Conservation (phyloP, 2,888 invertebrate species). For the Oxytorus armatus region DNA sequence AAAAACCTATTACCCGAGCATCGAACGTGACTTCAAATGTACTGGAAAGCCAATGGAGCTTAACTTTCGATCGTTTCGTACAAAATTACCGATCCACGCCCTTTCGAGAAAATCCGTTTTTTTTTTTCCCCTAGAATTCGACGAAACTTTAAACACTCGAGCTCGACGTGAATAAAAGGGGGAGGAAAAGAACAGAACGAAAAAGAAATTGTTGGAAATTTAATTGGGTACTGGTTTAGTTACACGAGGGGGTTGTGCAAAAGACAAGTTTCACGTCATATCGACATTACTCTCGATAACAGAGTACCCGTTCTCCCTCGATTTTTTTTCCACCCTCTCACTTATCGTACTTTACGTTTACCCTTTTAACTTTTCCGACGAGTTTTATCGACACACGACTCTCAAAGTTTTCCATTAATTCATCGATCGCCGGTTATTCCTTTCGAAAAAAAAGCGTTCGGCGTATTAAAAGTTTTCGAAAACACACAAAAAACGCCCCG, state of each 20-base stretch:
- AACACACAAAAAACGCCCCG: too few relatives aligned
- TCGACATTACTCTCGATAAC: conserved; percentile 57
- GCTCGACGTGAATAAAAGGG: background rate
- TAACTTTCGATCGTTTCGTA: too few relatives aligned
- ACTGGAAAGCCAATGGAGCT: conserved; percentile 55
- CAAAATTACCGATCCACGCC: too few relatives aligned
- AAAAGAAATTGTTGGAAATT: conserved; percentile 29
- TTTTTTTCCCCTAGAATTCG: background rate
- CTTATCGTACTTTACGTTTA: too few relatives aligned
- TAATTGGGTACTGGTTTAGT: conserved; percentile 11
- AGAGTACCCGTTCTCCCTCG: conserved; percentile 4
- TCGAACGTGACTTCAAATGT: conserved; percentile 61
- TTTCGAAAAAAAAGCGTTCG: too few relatives aligned
- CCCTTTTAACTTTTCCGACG: too few relatives aligned
- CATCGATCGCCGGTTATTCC: too few relatives aligned
- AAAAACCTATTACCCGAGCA: conserved; percentile 59
- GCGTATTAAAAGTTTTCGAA: too few relatives aligned
- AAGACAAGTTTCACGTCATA: conserved; percentile 30
- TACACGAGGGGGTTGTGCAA: background rate
- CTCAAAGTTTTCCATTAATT: too few relatives aligned
- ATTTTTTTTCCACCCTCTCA: background rate
- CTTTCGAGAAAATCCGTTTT: background rate
- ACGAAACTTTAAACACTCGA: background rate
- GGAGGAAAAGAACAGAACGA: conserved; percentile 15
- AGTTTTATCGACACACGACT: too few relatives aligned